phyloP scores from a whole-genome alignment of 2,888 invertebrate species.

The Leptogaster cylindrica region DNA sequence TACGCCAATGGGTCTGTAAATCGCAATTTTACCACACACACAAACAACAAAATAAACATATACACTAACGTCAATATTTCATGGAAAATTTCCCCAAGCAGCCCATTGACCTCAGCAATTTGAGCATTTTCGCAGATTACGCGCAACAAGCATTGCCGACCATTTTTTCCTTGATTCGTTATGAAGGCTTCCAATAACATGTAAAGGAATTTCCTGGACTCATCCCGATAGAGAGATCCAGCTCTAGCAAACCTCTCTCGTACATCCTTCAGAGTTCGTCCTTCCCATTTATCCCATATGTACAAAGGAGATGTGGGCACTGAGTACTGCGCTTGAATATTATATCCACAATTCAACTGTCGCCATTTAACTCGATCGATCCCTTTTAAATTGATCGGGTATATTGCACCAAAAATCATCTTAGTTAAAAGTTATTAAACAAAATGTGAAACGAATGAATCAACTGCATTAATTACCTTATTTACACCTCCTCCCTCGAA shows the following conservation, averaged over 20 bases:
- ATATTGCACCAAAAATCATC: conserved; percentile 52
- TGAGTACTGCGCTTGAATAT: conserved; percentile 54
- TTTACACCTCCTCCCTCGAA: conserved; percentile 50
- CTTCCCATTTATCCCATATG: conserved; percentile 58
- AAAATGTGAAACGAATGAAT: neutral
- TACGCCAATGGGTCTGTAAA: conserved; percentile 52
- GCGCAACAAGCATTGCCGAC: conserved; percentile 54
- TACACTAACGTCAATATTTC: conserved; percentile 54
- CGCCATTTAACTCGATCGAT: conserved; percentile 55
- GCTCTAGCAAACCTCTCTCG: conserved; percentile 7
- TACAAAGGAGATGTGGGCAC: conserved; percentile 54
- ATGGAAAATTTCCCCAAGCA: conserved; percentile 54
- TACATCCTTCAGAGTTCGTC: conserved; percentile 50
- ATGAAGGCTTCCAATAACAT: conserved; percentile 55
- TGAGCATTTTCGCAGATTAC: conserved; percentile 59
- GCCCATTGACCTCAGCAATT: conserved; percentile 53
- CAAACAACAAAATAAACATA: no score
- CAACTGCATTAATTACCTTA: conserved; percentile 49
- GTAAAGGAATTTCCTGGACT: conserved; percentile 55
- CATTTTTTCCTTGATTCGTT: conserved; percentile 50
- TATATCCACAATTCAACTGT: conserved; percentile 52
- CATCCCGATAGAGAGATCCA: conserved; percentile 49
- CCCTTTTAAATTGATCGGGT: conserved; percentile 53
- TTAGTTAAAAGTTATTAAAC: conserved; percentile 22
- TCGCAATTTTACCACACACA: no score